Evolutionary conservation across 1,140 invertebrate genomes (phyloP).

Genomic region (Reticulitermes speratus): DNA sequence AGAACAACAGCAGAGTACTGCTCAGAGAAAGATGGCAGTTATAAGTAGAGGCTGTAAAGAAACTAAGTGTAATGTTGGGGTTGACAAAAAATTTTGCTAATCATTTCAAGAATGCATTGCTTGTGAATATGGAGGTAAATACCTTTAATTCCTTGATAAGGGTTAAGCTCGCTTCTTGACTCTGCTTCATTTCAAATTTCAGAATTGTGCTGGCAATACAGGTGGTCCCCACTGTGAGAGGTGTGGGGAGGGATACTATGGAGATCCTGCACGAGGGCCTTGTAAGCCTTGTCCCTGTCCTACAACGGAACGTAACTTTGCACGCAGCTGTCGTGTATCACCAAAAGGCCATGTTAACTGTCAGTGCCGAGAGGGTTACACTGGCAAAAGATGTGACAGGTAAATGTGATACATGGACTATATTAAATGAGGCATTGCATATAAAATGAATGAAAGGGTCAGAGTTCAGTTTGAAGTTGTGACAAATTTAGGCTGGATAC

Average conservation of each 20-base stretch:
- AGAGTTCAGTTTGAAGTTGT: no score
- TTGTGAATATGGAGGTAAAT: no score
- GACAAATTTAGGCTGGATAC: no score
- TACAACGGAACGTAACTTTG: slow-evolving; percentile 67
- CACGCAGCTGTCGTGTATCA: slow-evolving; percentile 63
- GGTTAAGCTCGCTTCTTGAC: background rate
- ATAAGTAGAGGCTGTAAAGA: background rate
- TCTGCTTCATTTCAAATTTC: slow-evolving; percentile 21
- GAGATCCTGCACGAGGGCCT: slow-evolving; percentile 62
- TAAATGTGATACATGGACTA: slow-evolving; percentile 39
- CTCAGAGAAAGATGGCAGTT: no score
- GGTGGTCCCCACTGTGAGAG: slow-evolving; percentile 71
- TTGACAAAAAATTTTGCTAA: background rate
- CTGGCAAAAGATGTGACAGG: slow-evolving; percentile 62
- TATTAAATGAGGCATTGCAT: no score
- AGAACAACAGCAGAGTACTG: no score
- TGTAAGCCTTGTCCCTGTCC: slow-evolving; percentile 89
- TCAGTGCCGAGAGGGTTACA: slow-evolving; percentile 67
- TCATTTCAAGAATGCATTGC: no score
- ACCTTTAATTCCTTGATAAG: no score
- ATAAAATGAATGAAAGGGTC: no score
- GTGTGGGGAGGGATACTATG: slow-evolving; percentile 83
- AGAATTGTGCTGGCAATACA: slow-evolving; percentile 84
- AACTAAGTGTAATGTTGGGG: background rate
- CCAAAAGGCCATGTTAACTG: slow-evolving; percentile 59